Base-by-base conservation (phyloP, 2,888 invertebrate genomes). In the Ormia ochracea region DNA sequence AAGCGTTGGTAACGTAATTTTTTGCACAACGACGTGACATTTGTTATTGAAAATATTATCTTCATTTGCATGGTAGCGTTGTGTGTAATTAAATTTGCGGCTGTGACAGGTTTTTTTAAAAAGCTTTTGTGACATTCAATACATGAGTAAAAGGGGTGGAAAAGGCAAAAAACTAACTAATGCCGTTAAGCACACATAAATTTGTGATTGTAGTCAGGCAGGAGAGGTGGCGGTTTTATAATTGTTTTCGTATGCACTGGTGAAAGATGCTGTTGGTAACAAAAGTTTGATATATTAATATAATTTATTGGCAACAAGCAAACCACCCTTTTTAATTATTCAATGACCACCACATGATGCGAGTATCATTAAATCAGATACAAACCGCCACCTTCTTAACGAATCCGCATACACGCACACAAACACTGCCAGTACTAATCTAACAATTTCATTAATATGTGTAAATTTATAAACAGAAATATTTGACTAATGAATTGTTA, bases 1-100 rank as follows among this genome's bases (percentile, higher is more conserved):
- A 70, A 58, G 45, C 56, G 61, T 17, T 45, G 75, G 56, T 66
- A 78, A 66, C 58, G 31, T 36, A 21, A 61, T 48, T 41, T n/a
- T 68, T 63, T 54, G 48, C 70, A 54, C 56, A 65, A 73, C 48
- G 59, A 72, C 48, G 48, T 26, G n/a, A n/a, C n/a, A n/a, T n/a
- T n/a, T 23, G 21, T 48, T 72, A 63, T 43, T 78, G 43, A 50
- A 45, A 66, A 43, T 65, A 81, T 78, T 80, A 80, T 82, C 83
- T 82, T 82, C 61, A 84, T 84, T 85, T 84, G 83, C 85, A 83
- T 84, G 81, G 58, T 45, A 81, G 78, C 81, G 78, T 77, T 33
- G 69, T 77, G 81, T 84, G 83, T 88, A 86, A 87, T 87, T 87
- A 86, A 88, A 88, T 87, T 85, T 84, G 83, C 81, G 83, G 82